These are phyloP conservation scores for Nymphalis c-album DNA, from an alignment of 2,888 invertebrate genomes.

Conservation along the genomic window DNA sequence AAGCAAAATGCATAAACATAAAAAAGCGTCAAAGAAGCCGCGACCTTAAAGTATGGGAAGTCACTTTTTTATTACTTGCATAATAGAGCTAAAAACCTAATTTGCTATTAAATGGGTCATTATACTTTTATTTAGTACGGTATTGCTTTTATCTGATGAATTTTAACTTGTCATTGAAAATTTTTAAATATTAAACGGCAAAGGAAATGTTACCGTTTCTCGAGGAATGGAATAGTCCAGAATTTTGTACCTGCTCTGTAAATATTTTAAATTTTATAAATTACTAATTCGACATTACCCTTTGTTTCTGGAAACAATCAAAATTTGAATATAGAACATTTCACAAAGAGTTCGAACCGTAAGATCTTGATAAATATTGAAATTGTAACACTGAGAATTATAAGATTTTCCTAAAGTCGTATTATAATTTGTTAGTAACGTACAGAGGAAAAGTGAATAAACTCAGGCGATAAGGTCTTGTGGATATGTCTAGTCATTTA, in stretches of 20 bases:
- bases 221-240: neutral
- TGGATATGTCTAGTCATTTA: too few species aligned
- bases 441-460: too few species aligned
- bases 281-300: neutral
- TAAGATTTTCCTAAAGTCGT: too few species aligned
- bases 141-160: slow-evolving; percentile 71
- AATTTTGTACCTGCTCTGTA: neutral
- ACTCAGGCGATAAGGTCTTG: too few species aligned
- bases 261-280: slow-evolving; percentile 9
- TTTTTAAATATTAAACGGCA: slow-evolving; percentile 67
- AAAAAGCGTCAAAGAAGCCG: slow-evolving; percentile 46
- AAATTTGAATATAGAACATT: too few species aligned
- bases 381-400: too few species aligned
- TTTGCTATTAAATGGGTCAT: slow-evolving; percentile 79
- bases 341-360: too few species aligned
- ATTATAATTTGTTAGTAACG: too few species aligned
- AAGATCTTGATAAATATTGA: slow-evolving; percentile 6
- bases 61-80: slow-evolving; percentile 39
- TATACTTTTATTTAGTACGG: slow-evolving; percentile 61
- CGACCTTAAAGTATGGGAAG: slow-evolving; percentile 38
- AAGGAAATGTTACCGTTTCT: slow-evolving; percentile 25
- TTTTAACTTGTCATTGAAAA: slow-evolving; percentile 68
- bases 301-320: neutral
- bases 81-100: slow-evolving; percentile 55
- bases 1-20: slow-evolving; percentile 35